Base-by-base conservation (phyloP, 2,888 invertebrate genomes). In the Drosophila siamana region DNA sequence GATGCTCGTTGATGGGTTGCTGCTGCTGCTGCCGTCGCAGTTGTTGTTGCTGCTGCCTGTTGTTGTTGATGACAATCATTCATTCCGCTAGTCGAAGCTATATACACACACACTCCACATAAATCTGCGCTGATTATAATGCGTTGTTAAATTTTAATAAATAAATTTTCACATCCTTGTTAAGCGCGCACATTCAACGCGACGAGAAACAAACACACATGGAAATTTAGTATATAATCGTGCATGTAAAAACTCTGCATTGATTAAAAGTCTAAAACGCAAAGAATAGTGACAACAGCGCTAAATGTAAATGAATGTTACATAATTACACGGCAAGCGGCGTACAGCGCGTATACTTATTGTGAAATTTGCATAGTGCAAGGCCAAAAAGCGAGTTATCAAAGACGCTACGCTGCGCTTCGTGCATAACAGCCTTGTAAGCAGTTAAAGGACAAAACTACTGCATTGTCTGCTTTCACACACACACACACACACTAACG, bases 101-200 rank as follows among this genome's bases (percentile, higher is more conserved):
- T 43, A 67, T 60, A 68, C 67, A 86, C 66, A 74, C 60, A 71
- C 50, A 48, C 19, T 19, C 19, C 50, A 57, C n/a, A 26, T 75
- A 78, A 86, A 84, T 88, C 81, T 75, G 77, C 74, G 80, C 90
- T 88, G 89, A 89, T 89, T 90, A 88, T 89, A 83, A 83, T 90
- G 89, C 90, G 90, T 89, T 90, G 89, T 81, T 89, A 83, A 89
- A 90, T 89, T 83, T 87, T 88, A 86, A 89, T 89, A 88, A 85
- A 86, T 87, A 90, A 88, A 88, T 88, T 87, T 90, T 83, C 85
- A 88, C 88, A 88, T 88, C 88, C 88, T 88, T 90, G 80, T 88
- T 88, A 88, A 86, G 89, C 80, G 69, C n/a, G 33, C 79, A 48
- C 66, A 74, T 74, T 81, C 70, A 74, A 62, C 62, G 77, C 78